Conservation (phyloP, 2,888 invertebrate species). For the Tetrapedia diversipes region DNA sequence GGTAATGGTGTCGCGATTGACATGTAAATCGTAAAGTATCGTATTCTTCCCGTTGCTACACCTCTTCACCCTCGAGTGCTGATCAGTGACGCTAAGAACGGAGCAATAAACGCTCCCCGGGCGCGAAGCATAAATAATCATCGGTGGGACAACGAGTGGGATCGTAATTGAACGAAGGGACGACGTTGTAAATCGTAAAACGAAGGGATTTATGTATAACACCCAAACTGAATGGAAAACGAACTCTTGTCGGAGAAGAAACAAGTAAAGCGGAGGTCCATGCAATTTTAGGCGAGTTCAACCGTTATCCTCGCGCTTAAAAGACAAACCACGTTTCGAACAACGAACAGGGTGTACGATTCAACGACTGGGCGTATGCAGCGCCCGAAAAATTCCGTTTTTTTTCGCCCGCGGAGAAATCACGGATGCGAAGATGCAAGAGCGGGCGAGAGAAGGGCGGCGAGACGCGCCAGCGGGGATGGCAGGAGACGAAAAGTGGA, state of each 20-base stretch:
- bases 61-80: conserved; percentile 36
- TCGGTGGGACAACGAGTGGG: conserved; percentile 58
- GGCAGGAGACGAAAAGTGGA: conserved; percentile 48
- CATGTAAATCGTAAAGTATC: conserved; percentile 67
- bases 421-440: conserved; percentile 36
- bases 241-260: conserved; percentile 11
- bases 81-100: conserved; percentile 8
- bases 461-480: not conserved
- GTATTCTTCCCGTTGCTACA: conserved; percentile 60
- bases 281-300: not conserved
- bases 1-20: conserved; percentile 62
- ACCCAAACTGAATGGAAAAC: not conserved
- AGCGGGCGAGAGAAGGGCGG: conserved; percentile 3
- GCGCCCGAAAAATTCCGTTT: conserved; percentile 49
- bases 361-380: conserved; percentile 30
- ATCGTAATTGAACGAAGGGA: conserved; percentile 61
- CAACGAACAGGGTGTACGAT: not conserved
- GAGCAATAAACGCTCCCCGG: conserved; percentile 59
- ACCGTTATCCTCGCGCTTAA: not conserved
- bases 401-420: conserved; percentile 50
- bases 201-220: conserved; percentile 55
- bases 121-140: conserved; percentile 65
- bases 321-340: not conserved
- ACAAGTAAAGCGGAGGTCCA: not conserved
- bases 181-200: conserved; percentile 64